Conservation (phyloP, 2,113 vertebrate genomes). For the Clarias gariepinus region DNA sequence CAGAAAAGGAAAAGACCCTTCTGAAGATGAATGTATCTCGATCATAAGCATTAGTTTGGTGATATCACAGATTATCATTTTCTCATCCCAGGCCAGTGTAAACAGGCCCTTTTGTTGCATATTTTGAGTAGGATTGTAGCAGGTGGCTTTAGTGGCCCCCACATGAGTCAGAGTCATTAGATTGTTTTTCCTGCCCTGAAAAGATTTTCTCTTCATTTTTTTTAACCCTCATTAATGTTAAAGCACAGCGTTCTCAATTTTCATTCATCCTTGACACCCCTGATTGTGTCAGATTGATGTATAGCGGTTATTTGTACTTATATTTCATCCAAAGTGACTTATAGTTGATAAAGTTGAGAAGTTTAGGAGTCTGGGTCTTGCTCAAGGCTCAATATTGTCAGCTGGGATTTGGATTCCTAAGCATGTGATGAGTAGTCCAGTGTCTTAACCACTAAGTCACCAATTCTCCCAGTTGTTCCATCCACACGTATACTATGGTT, state of each 20-base stretch:
- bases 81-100: slow-evolving; percentile 39
- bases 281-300: slow-evolving; percentile 12
- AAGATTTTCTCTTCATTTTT: slow-evolving; percentile 30
- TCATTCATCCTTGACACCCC: background rate
- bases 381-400: background rate
- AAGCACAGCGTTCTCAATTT: background rate
- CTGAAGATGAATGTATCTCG: slow-evolving; percentile 12
- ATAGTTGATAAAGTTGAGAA: background rate
- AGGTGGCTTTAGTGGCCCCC: slow-evolving; percentile 27
- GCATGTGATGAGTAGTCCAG: background rate
- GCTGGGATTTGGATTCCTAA: background rate
- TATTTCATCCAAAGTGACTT: background rate
- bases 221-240: background rate
- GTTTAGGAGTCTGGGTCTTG: background rate
- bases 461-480: background rate
- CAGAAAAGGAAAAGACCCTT: slow-evolving; percentile 21
- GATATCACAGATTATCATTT: slow-evolving; percentile 43
- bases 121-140: slow-evolving; percentile 37
- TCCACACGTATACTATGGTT: background rate
- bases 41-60: slow-evolving; percentile 30
- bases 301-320: background rate
- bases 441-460: background rate
- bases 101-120: slow-evolving; percentile 35
- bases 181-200: slow-evolving; percentile 5
- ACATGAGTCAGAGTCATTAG: slow-evolving; percentile 36